Conservation (phyloP, 2,888 invertebrate species). For the Acanthacorydalis orientalis region DNA sequence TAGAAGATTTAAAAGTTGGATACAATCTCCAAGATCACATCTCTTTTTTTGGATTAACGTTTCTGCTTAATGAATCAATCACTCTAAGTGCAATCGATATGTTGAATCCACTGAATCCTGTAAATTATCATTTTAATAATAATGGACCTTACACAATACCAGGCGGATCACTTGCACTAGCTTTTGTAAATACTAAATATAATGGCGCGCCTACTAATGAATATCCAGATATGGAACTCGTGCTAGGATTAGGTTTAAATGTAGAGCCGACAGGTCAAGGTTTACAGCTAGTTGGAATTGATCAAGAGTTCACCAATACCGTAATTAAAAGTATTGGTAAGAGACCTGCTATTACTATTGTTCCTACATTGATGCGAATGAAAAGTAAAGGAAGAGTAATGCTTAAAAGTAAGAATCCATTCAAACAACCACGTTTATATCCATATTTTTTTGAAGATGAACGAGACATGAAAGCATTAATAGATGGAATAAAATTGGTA, state of each 20-base stretch:
- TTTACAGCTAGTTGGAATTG: slow-evolving; percentile 44
- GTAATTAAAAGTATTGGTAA: slow-evolving; percentile 34
- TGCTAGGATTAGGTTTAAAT: slow-evolving; percentile 60
- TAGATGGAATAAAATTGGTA: slow-evolving; percentile 59
- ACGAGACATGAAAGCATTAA: slow-evolving; percentile 53
- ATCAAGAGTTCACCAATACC: slow-evolving; percentile 37
- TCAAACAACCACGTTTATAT: slow-evolving; percentile 58
- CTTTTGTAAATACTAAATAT: slow-evolving; percentile 51
- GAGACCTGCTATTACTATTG: slow-evolving; percentile 46
- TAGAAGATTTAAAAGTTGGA: slow-evolving; percentile 55
- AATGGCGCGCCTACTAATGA: slow-evolving; percentile 26
- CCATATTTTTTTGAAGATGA: slow-evolving; percentile 66
- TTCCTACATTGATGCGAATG: slow-evolving; percentile 57
- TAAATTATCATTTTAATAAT: slow-evolving; percentile 43
- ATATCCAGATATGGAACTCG: slow-evolving; percentile 64
- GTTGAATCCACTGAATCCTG: slow-evolving; percentile 31
- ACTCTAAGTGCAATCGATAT: slow-evolving; percentile 30
- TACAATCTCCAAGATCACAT: slow-evolving; percentile 62
- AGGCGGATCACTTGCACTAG: slow-evolving; percentile 61
- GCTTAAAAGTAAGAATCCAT: slow-evolving; percentile 53
- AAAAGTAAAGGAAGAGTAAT: slow-evolving; percentile 55
- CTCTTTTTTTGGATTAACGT: slow-evolving; percentile 49
- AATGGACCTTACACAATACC: slow-evolving; percentile 59
- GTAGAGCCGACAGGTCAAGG: slow-evolving; percentile 54
- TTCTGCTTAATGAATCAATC: slow-evolving; percentile 45